Evolutionary conservation across 2,888 invertebrate species (phyloP).

Genomic region (Drosophila sordidula): DNA sequence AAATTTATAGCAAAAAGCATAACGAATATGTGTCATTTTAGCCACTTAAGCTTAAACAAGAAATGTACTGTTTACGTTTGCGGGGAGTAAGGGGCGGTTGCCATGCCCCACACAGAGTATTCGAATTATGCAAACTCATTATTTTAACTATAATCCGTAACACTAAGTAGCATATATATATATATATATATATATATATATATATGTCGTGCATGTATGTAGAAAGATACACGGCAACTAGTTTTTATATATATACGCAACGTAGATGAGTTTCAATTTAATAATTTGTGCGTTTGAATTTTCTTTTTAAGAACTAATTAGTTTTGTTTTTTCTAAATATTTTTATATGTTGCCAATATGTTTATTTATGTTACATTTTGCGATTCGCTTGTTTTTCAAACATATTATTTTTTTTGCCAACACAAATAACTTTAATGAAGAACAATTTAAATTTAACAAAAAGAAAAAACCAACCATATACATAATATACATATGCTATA

Average conservation of each 20-base stretch:
- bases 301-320: slow-evolving; percentile 26
- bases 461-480: slow-evolving; percentile 25
- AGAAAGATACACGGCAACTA: slow-evolving; percentile 39
- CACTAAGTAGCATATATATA: slow-evolving; percentile 54
- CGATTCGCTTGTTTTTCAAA: slow-evolving; percentile 41
- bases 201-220: slow-evolving; percentile 32
- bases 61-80: slow-evolving; percentile 40
- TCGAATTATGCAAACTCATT: slow-evolving; percentile 73
- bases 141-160: slow-evolving; percentile 53
- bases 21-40: slow-evolving; percentile 70
- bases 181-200: slow-evolving; percentile 15
- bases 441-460: slow-evolving; percentile 35
- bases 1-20: slow-evolving; percentile 61
- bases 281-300: slow-evolving; percentile 30
- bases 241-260: slow-evolving; percentile 29
- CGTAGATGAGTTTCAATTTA: slow-evolving; percentile 26
- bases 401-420: slow-evolving; percentile 26
- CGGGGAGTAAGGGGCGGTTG: slow-evolving; percentile 7
- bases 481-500: slow-evolving; percentile 40
- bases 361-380: slow-evolving; percentile 51
- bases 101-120: slow-evolving; percentile 42
- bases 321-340: slow-evolving; percentile 36
- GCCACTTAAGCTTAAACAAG: slow-evolving; percentile 51
- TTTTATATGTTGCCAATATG: slow-evolving; percentile 55
- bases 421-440: slow-evolving; percentile 38